phyloP scores from a whole-genome alignment of 35 echinoderm and acorn worm genomes.

The Lytechinus pictus region DNA sequence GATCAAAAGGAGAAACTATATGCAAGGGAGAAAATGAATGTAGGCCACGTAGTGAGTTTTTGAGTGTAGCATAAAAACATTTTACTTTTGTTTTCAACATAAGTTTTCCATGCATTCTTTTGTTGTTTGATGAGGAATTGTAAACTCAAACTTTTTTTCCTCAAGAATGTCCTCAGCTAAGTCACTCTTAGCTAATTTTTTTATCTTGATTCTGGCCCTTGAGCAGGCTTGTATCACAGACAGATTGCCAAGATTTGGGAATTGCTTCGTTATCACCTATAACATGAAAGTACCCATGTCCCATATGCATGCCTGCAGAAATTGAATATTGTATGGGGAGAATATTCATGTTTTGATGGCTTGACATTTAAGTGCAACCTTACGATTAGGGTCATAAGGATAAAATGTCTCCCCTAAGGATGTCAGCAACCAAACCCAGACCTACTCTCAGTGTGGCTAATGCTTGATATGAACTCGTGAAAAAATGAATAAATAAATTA shows the following conservation, averaged over 20 bases:
- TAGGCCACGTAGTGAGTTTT: too few species aligned
- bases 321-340: not conserved
- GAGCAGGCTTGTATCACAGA: not conserved
- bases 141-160: too few species aligned
- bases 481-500: not conserved
- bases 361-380: not conserved
- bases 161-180: not conserved
- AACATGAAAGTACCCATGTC: not conserved
- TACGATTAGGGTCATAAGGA: not conserved
- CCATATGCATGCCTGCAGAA: not conserved
- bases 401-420: slow-evolving; percentile 27
- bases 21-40: too few species aligned
- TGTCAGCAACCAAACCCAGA: not conserved
- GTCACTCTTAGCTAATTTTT: not conserved
- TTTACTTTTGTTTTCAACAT: too few species aligned
- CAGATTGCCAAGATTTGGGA: not conserved
- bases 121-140: too few species aligned
- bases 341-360: slow-evolving; percentile 13
- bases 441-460: not conserved
- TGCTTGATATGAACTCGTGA: not conserved
- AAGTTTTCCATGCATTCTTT: too few species aligned
- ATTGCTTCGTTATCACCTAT: not conserved
- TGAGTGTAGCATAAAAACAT: too few species aligned
- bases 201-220: not conserved
- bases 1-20: too few species aligned